Conservation (phyloP, 2,113 vertebrate genomes). For the Rhinichthys klamathensis region DNA sequence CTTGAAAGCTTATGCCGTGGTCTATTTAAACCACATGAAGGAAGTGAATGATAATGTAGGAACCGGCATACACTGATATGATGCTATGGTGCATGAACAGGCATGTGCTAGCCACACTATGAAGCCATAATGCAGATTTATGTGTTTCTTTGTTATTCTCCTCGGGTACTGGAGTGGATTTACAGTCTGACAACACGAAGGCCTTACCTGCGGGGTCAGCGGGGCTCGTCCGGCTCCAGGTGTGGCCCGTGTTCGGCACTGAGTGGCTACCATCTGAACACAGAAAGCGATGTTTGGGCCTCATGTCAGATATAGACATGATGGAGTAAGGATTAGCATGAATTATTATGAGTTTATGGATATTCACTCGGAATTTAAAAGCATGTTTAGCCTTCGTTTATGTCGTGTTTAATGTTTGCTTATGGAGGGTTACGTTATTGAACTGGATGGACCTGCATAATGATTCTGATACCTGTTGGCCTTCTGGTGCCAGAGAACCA, state of each 20-base stretch:
- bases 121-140: neutral
- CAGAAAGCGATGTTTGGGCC: constrained; percentile 53
- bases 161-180: no score
- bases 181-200: no score
- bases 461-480: constrained; percentile 74
- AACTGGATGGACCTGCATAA: neutral
- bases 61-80: constrained; percentile 40
- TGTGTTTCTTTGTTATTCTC: neutral
- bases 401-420: neutral
- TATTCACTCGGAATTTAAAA: neutral
- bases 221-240: constrained; percentile 70
- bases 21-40: constrained; percentile 47
- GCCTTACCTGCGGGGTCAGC: constrained; percentile 72
- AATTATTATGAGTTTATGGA: neutral
- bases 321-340: neutral
- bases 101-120: neutral
- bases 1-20: constrained; percentile 42
- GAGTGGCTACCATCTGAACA: constrained; percentile 73
- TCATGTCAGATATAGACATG: neutral
- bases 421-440: neutral
- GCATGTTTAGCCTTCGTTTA: neutral
- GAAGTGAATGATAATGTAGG: constrained; percentile 35
- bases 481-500: constrained; percentile 73
- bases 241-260: constrained; percentile 73
- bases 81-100: neutral